These are phyloP conservation scores for Dascillus cervinus DNA, from an alignment of 2,888 invertebrate species.

Conservation along the genomic window DNA sequence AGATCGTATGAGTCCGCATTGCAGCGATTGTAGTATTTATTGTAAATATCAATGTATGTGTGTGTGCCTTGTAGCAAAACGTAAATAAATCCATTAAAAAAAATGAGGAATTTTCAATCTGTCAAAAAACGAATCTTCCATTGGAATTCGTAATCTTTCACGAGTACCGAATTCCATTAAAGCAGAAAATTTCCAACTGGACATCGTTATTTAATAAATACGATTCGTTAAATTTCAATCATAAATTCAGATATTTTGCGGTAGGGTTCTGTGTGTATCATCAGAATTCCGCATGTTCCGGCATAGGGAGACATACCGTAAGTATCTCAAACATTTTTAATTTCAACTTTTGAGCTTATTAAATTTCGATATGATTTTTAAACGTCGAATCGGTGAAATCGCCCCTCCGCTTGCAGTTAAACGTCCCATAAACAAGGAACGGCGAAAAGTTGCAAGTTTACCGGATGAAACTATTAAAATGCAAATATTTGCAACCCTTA, in stretches of 20 bases:
- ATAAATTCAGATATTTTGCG: too few species aligned
- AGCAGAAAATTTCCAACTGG: constrained; percentile 27
- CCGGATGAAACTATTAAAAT: constrained; percentile 43
- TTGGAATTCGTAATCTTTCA: constrained; percentile 37
- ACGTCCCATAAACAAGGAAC: constrained; percentile 31
- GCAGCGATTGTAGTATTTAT: constrained; percentile 39
- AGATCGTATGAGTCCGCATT: constrained; percentile 13
- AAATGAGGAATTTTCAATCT: too few species aligned
- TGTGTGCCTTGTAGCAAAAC: constrained; percentile 64
- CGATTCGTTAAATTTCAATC: constrained; percentile 30
- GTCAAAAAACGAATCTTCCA: too few species aligned
- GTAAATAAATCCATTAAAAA: constrained; percentile 32
- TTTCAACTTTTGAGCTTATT: not conserved
- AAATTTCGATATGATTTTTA: not conserved
- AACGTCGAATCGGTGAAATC: not conserved
- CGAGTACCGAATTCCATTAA: constrained; percentile 34
- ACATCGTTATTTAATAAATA: constrained; percentile 28
- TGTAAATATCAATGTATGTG: constrained; percentile 45
- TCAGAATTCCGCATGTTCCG: too few species aligned
- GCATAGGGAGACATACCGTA: constrained; percentile 5
- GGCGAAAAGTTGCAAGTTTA: constrained; percentile 34
- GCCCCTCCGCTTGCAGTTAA: constrained; percentile 18
- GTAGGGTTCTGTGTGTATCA: too few species aligned
- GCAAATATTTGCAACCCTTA: constrained; percentile 39
- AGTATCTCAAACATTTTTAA: not conserved